Base-by-base conservation (phyloP, 2,113 vertebrate species). In the Atractosteus spatula region DNA sequence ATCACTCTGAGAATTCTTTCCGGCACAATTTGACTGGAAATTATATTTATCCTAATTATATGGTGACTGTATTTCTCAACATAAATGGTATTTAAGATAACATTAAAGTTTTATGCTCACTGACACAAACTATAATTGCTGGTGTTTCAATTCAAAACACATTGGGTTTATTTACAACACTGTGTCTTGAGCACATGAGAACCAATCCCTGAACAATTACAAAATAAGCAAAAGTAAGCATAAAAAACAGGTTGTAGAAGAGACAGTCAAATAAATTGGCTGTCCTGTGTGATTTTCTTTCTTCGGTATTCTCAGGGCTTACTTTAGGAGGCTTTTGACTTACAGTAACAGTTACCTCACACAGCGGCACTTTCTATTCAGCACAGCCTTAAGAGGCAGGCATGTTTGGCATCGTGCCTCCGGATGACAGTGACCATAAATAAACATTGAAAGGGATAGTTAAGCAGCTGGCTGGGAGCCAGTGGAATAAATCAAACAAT, bases 381-480 rank as follows among this genome's bases (percentile, higher is more conserved):
- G 5, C 10, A 51, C 29, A 10, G 47, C 47, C 47, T 45, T 44
- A 47, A 69, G 81, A 87, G 85, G 87, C 87, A 80, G 76, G 79
- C 79, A 76, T 4, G 57, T 76, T 84, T 91, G 88, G 87, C 87
- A 80, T 71, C 1, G 3, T 76, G 81, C 83, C 77, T 75, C 1
- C 14, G 82, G 70, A 78, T 80, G 72, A 73, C 86, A 85, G 83
- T 78, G 77, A 82, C 84, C 81, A 77, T 89, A 89, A 89, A 90
- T 88, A 90, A 87, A 87, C 80, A 83, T 75, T n/a, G 74, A 51
- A 51, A 51, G 47, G 47, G 47, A 51, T 7, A 10, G 47, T 81
- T 82, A 81, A 86, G 82, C 80, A 71, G 71, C 84, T 85, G 87
- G 85, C 85, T 69, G 56, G 56, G 45, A 54, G 17, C 69, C 73